Conservation (phyloP, 2,113 vertebrate species). For the Larimichthys crocea region DNA sequence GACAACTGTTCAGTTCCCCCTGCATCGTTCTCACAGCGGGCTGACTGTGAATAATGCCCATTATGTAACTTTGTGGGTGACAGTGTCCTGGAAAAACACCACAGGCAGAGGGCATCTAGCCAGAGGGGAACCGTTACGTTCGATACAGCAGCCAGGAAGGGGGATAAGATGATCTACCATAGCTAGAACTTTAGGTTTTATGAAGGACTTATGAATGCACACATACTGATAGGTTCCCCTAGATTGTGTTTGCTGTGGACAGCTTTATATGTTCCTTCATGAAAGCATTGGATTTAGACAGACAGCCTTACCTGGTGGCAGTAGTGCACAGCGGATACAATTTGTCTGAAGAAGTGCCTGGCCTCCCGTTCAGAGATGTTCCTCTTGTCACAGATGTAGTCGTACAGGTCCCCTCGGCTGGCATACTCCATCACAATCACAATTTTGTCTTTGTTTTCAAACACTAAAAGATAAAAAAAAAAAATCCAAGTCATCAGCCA, state of each 20-base stretch:
- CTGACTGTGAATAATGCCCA: conserved; percentile 59
- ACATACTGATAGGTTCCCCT: background rate
- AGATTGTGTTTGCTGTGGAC: background rate
- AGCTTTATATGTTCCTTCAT: background rate
- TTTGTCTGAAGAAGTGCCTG: conserved; percentile 94
- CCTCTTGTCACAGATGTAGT: conserved; percentile 91
- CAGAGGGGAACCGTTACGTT: conserved; percentile 24
- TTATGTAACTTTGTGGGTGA: conserved; percentile 73
- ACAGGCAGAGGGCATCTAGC: conserved; percentile 2
- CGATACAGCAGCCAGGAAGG: conserved; percentile 8
- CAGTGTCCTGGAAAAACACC: conserved; percentile 32
- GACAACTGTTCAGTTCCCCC: conserved; percentile 66
- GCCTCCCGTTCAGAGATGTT: conserved; percentile 89
- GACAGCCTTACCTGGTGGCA: conserved; percentile 89
- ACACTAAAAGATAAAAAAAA: conserved; percentile 83
- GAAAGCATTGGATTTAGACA: background rate
- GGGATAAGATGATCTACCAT: background rate
- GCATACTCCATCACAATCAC: conserved; percentile 99
- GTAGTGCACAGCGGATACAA: conserved; percentile 94
- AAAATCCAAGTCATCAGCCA: background rate
- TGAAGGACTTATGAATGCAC: background rate
- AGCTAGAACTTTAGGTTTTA: background rate
- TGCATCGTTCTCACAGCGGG: conserved; percentile 59
- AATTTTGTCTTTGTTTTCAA: conserved; percentile 97
- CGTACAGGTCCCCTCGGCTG: conserved; percentile 94